Base-by-base conservation (phyloP, 2,113 vertebrate genomes). In the Pogona vitticeps region DNA sequence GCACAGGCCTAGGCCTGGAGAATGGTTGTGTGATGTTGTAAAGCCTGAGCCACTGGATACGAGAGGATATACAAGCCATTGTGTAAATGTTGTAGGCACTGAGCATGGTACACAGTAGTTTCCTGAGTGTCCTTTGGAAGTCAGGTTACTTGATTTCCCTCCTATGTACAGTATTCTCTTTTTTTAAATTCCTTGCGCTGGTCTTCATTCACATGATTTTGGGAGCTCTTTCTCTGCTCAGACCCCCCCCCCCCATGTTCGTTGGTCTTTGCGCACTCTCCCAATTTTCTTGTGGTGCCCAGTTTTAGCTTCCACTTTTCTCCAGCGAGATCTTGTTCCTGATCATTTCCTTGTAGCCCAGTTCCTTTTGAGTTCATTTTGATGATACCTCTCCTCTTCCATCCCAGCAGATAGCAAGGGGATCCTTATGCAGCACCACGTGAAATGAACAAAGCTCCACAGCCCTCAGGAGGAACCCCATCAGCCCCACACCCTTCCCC, bases 401-500 rank as follows among this genome's bases (percentile, higher is more conserved):
- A 84, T 95, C 76, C 84, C 85, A 2, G 33, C 94, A 97, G 97
- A 95, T 96, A 96, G 94, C 95, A 80, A 95, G 96, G 96, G 95
- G 97, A 97, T 95, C 97, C 97, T 96, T 97, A 99, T 99, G 98
- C 97, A 97, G 97, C 97, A 97, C 97, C 97, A 97, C 97, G 97
- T 98, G 98, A 99, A 98, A 99, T 99, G 98, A 99, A 99, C 97
- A 99, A 99, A 98, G 97, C 98, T 97, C 98, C 98, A 97, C 98
- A 99, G 96, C 97, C 98, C 98, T 97, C 98, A 98, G 98, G 97
- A 95, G 98, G 97, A 98, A 95, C 97, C 96, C 97, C 97, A 86
- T 95, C 98, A 90, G 97, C 98, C 98, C 98, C 98, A 93, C 98
- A 97, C 96, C 98, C 96, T 85, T 97, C 98, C 96, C 97, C 98